Percentiles rank a stretch among this genome's conserved stretches.
These are phyloP conservation scores for Paedocypris micromegethes DNA, from an alignment of 2,797 vertebrate species.

Conservation along the genomic window DNA sequence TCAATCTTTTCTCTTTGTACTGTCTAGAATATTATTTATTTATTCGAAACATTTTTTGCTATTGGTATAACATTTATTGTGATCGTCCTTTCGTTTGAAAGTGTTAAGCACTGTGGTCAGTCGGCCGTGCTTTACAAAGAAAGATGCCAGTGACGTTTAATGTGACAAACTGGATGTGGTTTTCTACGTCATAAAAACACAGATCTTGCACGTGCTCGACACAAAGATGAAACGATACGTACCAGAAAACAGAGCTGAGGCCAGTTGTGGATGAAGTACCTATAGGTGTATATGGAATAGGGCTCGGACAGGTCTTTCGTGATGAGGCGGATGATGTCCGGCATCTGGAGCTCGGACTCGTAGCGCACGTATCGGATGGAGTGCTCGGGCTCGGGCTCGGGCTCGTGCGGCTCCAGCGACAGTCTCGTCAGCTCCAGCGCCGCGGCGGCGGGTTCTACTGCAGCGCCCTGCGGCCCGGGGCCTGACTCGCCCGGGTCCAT, in stretches of 20 bases:
- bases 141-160: too few relatives aligned
- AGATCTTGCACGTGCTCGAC: neutral
- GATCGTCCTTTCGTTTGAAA: too few relatives aligned
- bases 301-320: conserved; percentile 99
- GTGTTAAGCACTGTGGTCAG: too few relatives aligned
- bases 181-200: neutral
- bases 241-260: conserved; percentile 99
- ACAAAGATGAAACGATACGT: conserved; percentile 64
- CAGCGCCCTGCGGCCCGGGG: conserved; percentile 47
- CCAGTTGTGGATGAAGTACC: conserved; percentile 99
- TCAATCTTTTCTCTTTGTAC: too few relatives aligned
- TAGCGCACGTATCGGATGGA: conserved; percentile 94
- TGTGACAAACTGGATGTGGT: too few relatives aligned
- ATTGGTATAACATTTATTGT: too few relatives aligned
- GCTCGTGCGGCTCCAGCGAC: conserved; percentile 47
- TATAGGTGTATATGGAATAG: conserved; percentile 99
- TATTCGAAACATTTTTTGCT: too few relatives aligned
- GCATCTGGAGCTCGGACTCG: conserved; percentile 97
- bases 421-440: conserved; percentile 63
- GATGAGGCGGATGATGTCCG: conserved; percentile 99
- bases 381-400: conserved; percentile 62
- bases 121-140: too few relatives aligned
- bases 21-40: too few relatives aligned
- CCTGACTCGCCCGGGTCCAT: conserved; percentile 33
- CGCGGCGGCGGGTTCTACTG: conserved; percentile 45